These are phyloP conservation scores for Sebastes kiyomatsui DNA, from an alignment of 2,797 vertebrate genomes.

Conservation along the genomic window DNA sequence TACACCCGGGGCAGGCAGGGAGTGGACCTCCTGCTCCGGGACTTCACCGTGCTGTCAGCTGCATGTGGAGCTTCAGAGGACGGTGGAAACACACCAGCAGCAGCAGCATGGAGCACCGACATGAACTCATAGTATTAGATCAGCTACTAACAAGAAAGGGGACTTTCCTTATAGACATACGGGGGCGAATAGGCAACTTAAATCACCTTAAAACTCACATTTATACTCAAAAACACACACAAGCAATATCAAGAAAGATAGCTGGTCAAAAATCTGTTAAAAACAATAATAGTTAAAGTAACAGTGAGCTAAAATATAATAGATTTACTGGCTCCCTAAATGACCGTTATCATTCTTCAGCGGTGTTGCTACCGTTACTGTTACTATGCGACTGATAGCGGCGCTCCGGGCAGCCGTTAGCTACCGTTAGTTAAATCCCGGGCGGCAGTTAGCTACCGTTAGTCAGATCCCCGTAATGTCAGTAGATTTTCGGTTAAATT, in stretches of 20 bases:
- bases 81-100: constrained; percentile 7
- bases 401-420: constrained; percentile 37
- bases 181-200: not conserved
- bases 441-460: constrained; percentile 37
- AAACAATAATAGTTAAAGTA: not conserved
- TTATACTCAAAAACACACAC: not conserved
- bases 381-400: constrained; percentile 6
- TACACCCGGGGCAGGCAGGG: constrained; percentile 31
- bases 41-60: constrained; percentile 76
- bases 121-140: not conserved
- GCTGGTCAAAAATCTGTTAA: not conserved
- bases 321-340: not conserved
- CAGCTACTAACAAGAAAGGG: not conserved
- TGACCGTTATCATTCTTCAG: constrained; percentile 10
- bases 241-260: not conserved
- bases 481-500: not conserved
- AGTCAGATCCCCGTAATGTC: not conserved
- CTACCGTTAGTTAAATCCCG: not conserved
- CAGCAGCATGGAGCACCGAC: not conserved
- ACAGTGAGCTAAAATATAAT: not conserved
- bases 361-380: not conserved
- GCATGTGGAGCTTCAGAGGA: constrained; percentile 20
- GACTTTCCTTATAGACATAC: not conserved
- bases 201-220: not conserved
- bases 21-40: constrained; percentile 75